Evolutionary conservation across 2,797 vertebrate genomes (phyloP), one percentile per base, ranked within the genome.

Genomic region (Amazona finschi): DNA sequence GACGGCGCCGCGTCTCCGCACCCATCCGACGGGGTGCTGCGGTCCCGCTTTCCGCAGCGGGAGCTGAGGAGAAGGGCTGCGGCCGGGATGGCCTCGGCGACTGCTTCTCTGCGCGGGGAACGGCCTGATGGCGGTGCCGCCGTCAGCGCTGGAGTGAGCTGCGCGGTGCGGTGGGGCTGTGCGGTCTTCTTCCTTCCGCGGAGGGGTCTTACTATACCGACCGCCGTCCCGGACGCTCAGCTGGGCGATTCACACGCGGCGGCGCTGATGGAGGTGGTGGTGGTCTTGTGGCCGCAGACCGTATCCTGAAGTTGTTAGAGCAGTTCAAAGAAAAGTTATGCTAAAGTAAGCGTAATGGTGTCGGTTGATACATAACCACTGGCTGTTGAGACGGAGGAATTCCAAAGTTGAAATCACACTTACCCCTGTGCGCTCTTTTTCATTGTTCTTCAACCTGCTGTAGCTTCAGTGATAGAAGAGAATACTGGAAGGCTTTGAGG

Each of bases 121-220:
- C 43, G 21, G 55, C 55, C 55, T 33, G 55, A 9, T 16, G n/a
- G 55, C 21, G 55, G 55, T 57, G n/a, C n/a, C 21, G 14, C 21
- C 21, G 55, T 57, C 38, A 39, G 66, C 55, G 38, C 38, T 12
- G 86, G n/a, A 38, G 9, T 28, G 10, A 12, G 60, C 38, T 1
- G 57, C 36, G 12, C 61, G 13, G 82, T 33, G 49, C 1, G 6
- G 1, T 31, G 2, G 20, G 20, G 50, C 30, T 58, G 27, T 33
- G 52, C 2, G 33, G 13, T 3, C 0, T 8, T 31, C 36, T 71
- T 22, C 13, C 17, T 38, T 33, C 2, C 19, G 0, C 1, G 49
- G 24, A 1, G 16, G 53, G n/a, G 1, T 17, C 36, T 4, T 1
- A 3, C 28, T 8, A 7, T 4, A 2, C 4, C 8, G 5, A 2